Base-by-base conservation (phyloP, 2,797 vertebrate genomes). In the Chelidonichthys spinosus region DNA sequence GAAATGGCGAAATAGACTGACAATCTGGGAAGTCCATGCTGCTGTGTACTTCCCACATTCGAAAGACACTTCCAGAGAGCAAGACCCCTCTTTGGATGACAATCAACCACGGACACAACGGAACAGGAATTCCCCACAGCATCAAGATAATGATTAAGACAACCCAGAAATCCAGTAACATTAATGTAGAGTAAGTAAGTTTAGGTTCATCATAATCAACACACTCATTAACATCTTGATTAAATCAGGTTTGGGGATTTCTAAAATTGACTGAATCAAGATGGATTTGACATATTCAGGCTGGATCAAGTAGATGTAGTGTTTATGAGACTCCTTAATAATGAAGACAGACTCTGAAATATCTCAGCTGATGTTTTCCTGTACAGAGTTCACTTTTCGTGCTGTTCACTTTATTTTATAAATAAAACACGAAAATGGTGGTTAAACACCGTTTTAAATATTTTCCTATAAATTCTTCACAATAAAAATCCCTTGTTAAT, bases 11-110 rank as follows among this genome's bases (percentile, higher is more conserved):
- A 89, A 80, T 47, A 10, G 37, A 53, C n/a, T 3, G 10, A 25
- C 56, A 42, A 14, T 72, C 55, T 86, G 88, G 86, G 71, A 91
- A 89, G 88, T 90, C 84, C 84, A 49, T 0, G 0, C 6, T 4
- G 63, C 14, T 43, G 63, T 58, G 32, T 44, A 74, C 59, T 90
- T 91, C 78, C 92, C 65, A 32, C 37, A 39, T 66, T 9, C 0
- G 0, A 72, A 56, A 32, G 37, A 54, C 55, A 32, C 72, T 91
- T 89, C 85, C 85, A 85, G 82, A 85, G 81, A 85, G 6, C 9
- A 4, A 39, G 8, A 40, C 33, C 13, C 42, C 47, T 73, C 17
- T 65, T n/a, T 8, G 8, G 14, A 59, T 43, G 9, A 33, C 71
- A 81, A 10, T 64, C 11, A 52, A 52, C 18, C 2, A 1, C 37